Conservation (phyloP, 2,888 invertebrate genomes). For the Aethes cnicana region DNA sequence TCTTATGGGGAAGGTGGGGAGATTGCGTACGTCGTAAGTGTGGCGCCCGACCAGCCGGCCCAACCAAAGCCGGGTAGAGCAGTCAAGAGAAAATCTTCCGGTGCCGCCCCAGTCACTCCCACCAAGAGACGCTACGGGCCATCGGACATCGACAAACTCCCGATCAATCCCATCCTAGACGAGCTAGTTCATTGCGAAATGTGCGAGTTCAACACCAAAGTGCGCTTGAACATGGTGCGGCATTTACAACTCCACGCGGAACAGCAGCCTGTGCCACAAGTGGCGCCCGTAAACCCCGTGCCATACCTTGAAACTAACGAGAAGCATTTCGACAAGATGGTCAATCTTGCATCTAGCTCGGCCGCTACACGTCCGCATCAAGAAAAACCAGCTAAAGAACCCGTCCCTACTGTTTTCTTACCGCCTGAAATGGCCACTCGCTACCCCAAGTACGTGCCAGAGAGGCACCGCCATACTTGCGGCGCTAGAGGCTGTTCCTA, state of each 20-base stretch:
- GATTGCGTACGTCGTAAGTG: background rate
- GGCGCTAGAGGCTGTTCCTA: conserved; percentile 87
- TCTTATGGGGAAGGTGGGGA: background rate
- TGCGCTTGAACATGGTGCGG: conserved; percentile 86
- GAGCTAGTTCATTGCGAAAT: conserved; percentile 84
- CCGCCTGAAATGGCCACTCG: conserved; percentile 48
- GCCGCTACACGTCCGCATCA: conserved; percentile 43
- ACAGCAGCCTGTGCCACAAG: conserved; percentile 84
- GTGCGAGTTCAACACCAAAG: conserved; percentile 87
- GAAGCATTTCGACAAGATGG: conserved; percentile 92
- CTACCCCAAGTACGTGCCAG: conserved; percentile 78
- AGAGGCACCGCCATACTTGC: conserved; percentile 85
- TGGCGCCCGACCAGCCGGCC: conserved; percentile 11
- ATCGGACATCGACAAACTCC: conserved; percentile 84
- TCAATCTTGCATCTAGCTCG: conserved; percentile 90
- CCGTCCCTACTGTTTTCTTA: conserved; percentile 35
- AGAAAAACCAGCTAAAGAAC: conserved; percentile 43
- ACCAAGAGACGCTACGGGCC: conserved; percentile 68
- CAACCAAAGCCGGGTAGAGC: conserved; percentile 30
- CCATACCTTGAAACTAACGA: conserved; percentile 90
- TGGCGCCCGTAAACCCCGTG: conserved; percentile 91
- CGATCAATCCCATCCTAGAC: conserved; percentile 84
- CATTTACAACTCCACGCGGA: conserved; percentile 86
- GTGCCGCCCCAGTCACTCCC: conserved; percentile 14
- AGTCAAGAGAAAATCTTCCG: conserved; percentile 7